phyloP scores from a whole-genome alignment of 2,797 vertebrate species.

The Falco concolor region DNA sequence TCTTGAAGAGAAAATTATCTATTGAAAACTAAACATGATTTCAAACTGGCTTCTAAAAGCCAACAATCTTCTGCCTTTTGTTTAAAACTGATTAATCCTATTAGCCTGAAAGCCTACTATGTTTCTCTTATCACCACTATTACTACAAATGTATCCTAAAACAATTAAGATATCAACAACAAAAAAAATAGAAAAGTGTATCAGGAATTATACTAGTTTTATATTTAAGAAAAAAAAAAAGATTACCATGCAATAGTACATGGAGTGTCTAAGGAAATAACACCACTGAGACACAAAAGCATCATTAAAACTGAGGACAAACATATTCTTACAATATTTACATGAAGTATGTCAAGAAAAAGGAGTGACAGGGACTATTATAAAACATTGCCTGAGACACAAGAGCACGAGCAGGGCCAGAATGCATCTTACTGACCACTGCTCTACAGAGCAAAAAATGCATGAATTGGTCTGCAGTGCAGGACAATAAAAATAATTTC shows the following conservation, averaged over 20 bases:
- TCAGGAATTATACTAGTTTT: background rate
- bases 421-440: background rate
- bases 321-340: slow-evolving; percentile 31
- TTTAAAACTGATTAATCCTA: background rate
- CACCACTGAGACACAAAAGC: background rate
- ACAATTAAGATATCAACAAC: background rate
- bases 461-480: background rate
- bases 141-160: background rate
- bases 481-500: background rate
- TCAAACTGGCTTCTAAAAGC: background rate
- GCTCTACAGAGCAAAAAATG: background rate
- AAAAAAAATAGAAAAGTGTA: background rate
- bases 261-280: background rate
- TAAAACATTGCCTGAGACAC: background rate
- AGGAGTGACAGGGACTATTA: background rate
- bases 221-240: no score
- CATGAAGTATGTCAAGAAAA: slow-evolving; percentile 45
- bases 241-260: background rate
- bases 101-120: background rate
- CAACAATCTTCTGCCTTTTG: background rate
- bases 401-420: background rate
- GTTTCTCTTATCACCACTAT: background rate
- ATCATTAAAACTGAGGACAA: background rate
- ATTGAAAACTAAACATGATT: background rate
- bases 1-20: background rate